Evolutionary conservation across 2,888 invertebrate genomes (phyloP), one percentile per base, ranked within the genome.

Genomic region (Agrochola litura): DNA sequence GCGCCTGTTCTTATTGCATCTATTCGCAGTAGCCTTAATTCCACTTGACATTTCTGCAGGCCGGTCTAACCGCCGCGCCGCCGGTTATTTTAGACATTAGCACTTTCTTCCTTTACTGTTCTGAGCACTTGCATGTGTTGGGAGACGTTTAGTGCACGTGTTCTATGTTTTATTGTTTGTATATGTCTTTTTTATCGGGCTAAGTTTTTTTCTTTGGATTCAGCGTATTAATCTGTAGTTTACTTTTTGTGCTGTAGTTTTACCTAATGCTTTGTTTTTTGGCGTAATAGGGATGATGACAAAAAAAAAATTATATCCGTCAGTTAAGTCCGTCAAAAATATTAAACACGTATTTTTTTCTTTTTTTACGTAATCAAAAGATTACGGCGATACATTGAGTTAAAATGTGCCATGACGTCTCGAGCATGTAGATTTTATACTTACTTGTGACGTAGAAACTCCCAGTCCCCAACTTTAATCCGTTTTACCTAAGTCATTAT

Each of bases 1-100:
- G 54, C 56, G 63, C 83, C 89, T 90, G 85, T 83, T 91, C 88
- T 91, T 90, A 87, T 90, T 90, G 84, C 88, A 80, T 89, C 91
- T 92, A 88, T 88, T 84, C 78, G 71, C 67, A 74, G 73, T 25
- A 67, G 68, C 64, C 71, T 83, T 82, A 82, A 87, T 89, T 79
- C 82, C 82, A 82, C 81, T 85, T 89, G 88, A 89, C 89, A 89
- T 89, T 83, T 82, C 86, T 81, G 76, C 77, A 58, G 71, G 66
- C 54, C 70, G 69, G 79, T 56, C 64, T 66, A 66, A 73, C 76
- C 52, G 73, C n/a, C 74, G 74, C 63, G 73, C 22, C 76, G 74
- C 49, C 9, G 76, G 52, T 79, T 89, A 89, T 89, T 88, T 88
- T 82, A 82, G 81, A 76, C 66, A 63, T 77, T 76, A 63, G 67